phyloP scores from a whole-genome alignment of 2,113 vertebrate genomes.

The Scartelaos histophorus region DNA sequence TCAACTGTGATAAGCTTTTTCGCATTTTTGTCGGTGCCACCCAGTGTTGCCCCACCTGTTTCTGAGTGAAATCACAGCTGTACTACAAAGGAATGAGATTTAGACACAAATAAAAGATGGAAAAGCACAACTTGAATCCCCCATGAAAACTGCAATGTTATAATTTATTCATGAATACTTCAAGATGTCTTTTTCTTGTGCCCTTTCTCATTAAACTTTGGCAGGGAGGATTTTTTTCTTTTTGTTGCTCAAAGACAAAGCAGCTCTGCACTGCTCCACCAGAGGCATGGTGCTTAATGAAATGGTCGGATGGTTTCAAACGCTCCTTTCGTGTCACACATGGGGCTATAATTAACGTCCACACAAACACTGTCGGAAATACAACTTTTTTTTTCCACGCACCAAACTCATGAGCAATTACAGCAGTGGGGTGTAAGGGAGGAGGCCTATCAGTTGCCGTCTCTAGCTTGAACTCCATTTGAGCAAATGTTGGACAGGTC shows the following conservation, averaged over 20 bases:
- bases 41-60: background rate
- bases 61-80: slow-evolving; percentile 14
- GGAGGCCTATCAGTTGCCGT: slow-evolving; percentile 14
- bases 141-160: background rate
- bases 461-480: slow-evolving; percentile 49
- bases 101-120: background rate
- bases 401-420: slow-evolving; percentile 49
- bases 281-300: slow-evolving; percentile 11
- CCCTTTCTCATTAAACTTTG: slow-evolving; percentile 3
- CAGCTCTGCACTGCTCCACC: slow-evolving; percentile 5
- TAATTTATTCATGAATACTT: slow-evolving; percentile 14
- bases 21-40: slow-evolving; percentile 2
- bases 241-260: slow-evolving; percentile 35
- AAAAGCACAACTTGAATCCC: background rate
- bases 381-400: slow-evolving; percentile 9
- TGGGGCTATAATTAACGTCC: slow-evolving; percentile 35
- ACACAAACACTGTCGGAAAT: slow-evolving; percentile 12
- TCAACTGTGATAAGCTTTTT: slow-evolving; percentile 2
- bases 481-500: slow-evolving; percentile 40
- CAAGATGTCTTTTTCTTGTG: slow-evolving; percentile 1
- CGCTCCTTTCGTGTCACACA: slow-evolving; percentile 32
- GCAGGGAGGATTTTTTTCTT: slow-evolving; percentile 8
- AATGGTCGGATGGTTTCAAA: slow-evolving; percentile 26
- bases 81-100: slow-evolving; percentile 10
- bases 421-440: slow-evolving; percentile 14